Evolutionary conservation across 1,140 invertebrate genomes (phyloP), one percentile per base, ranked within the genome.

Genomic region (Eriosoma lanigerum): DNA sequence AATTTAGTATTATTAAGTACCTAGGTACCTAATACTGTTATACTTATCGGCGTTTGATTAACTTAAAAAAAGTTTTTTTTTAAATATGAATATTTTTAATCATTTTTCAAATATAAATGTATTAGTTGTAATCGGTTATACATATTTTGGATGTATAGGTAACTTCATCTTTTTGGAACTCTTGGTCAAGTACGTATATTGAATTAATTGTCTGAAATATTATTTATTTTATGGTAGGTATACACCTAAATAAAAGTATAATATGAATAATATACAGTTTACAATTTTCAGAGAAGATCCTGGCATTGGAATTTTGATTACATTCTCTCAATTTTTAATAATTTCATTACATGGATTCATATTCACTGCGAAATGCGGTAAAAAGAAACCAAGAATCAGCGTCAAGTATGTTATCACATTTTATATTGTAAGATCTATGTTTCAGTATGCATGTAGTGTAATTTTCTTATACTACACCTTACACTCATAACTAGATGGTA

Each of bases 261-360:
- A n/a, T n/a, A n/a, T n/a, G n/a, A n/a, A 44, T 15, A 38, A 1
- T 46, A 12, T 15, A 21, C 3, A 32, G 9, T 54, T 13, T 70
- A 68, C 13, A 1, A 12, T 52, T 56, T 81, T 26, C 85, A 95
- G 93, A 86, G 91, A 93, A 85, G 93, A 97, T 87, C 96, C 96
- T 5, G 94, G 95, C 9, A 90, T 92, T 84, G 97, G 96, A 50
- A 97, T 97, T 86, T 87, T 98, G 8, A 93, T 98, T 6, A 99
- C 97, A 15, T 97, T 98, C 85, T 88, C 90, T 1, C 96, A 98
- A 85, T 98, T 98, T 86, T 81, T 96, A 0, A 93, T 98, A 82
- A 97, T 98, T 84, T 90, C 95, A 0, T 19, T 93, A 13, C 91
- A 97, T 85, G 96, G 97, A n/a, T 95, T 98, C 82, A 88, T 97